These are phyloP conservation scores for Syrista parreyssii DNA, from an alignment of 2,888 invertebrate genomes.

Conservation along the genomic window DNA sequence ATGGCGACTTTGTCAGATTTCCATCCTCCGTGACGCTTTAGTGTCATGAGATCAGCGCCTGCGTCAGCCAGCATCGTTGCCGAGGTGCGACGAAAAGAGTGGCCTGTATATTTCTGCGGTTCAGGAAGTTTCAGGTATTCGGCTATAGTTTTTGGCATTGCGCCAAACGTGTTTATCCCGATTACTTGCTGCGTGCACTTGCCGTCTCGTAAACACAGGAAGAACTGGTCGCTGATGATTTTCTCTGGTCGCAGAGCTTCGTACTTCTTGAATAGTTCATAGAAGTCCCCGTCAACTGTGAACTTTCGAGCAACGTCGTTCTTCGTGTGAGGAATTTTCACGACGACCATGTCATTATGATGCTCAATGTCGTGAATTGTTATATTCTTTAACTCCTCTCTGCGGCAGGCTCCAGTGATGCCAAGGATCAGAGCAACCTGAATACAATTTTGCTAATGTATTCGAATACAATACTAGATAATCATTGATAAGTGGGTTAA, in stretches of 20 bases:
- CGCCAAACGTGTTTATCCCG: conserved; percentile 34
- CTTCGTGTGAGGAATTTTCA: conserved; percentile 18
- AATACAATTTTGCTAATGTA: conserved; percentile 7
- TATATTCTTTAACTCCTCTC: conserved; percentile 15
- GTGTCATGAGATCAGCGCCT: conserved; percentile 31
- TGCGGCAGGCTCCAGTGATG: conserved; percentile 13
- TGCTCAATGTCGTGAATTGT: conserved; percentile 13
- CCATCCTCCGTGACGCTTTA: conserved; percentile 36
- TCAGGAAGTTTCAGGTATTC: conserved; percentile 25
- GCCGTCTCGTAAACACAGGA: conserved; percentile 13
- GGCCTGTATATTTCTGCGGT: conserved; percentile 33
- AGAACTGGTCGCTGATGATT: conserved; percentile 15
- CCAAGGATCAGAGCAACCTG: conserved; percentile 22
- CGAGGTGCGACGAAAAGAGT: conserved; percentile 35
- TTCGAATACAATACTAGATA: conserved; percentile 6
- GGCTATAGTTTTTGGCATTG: conserved; percentile 30
- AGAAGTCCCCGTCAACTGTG: conserved; percentile 16
- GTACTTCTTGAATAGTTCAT: conserved; percentile 19
- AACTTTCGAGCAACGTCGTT: conserved; percentile 12
- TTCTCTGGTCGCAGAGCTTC: conserved; percentile 9
- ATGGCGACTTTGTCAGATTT: conserved; percentile 33
- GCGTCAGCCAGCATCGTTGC: conserved; percentile 31
- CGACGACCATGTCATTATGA: conserved; percentile 10
- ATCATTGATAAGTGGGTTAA: conserved; percentile 6
- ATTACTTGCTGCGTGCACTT: conserved; percentile 27